Percentiles rank a stretch among this genome's conserved stretches.
phyloP scores from a whole-genome alignment of 2,797 vertebrate species.

The Nannoperca australis region DNA sequence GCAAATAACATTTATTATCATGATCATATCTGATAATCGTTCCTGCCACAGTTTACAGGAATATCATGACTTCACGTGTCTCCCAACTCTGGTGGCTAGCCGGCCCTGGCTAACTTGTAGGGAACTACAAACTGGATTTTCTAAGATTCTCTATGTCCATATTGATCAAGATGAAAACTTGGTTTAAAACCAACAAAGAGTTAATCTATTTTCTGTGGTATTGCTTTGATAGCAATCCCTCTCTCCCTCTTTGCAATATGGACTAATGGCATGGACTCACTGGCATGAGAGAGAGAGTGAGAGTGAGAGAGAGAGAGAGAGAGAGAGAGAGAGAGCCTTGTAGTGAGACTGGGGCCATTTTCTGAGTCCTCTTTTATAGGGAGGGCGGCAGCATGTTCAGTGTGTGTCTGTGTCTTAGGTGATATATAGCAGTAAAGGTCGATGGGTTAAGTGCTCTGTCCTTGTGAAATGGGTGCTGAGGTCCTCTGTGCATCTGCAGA shows the following conservation, averaged over 20 bases:
- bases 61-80: too few species aligned
- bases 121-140: neutral
- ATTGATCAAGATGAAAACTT: constrained; percentile 5
- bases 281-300: constrained; percentile 25
- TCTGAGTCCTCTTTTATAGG: constrained; percentile 19
- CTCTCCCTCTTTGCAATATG: constrained; percentile 6
- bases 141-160: neutral
- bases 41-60: too few species aligned
- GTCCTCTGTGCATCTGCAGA: constrained; percentile 43
- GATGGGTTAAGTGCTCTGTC: constrained; percentile 67
- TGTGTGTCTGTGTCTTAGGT: constrained; percentile 40
- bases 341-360: constrained; percentile 27
- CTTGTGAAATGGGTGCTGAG: constrained; percentile 46
- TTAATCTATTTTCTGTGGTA: neutral
- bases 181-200: neutral
- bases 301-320: neutral
- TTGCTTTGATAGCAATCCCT: neutral
- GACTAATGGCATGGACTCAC: constrained; percentile 15
- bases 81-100: too few species aligned
- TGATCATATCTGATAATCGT: too few species aligned
- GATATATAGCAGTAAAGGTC: constrained; percentile 64
- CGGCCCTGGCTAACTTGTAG: too few species aligned
- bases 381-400: constrained; percentile 27
- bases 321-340: constrained; percentile 4
- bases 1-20: neutral